Evolutionary conservation across 2,797 vertebrate genomes (phyloP), one percentile per base, ranked within the genome.

Genomic region (Sarcoramphus papa): DNA sequence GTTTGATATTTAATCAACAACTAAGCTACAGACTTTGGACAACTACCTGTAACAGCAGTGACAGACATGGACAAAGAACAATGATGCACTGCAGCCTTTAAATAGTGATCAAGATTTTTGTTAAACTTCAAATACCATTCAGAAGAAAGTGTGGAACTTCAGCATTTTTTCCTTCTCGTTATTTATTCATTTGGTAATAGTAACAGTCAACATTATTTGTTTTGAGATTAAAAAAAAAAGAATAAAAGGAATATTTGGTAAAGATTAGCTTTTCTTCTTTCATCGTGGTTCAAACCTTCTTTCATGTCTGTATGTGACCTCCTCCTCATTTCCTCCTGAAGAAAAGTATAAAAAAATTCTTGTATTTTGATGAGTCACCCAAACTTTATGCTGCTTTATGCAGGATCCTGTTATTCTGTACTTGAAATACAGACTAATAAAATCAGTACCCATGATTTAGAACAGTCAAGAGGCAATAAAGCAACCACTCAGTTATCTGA

Each of bases 41-140:
- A 1, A 45, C 37, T 51, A 89, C 50, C 37, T 75, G 0, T 27
- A 89, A 86, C 50, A 92, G 20, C 63, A 93, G 41, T 21, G 57
- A 73, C 35, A 90, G 70, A 30, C 62, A 57, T 1, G 23, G 27
- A 86, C 54, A 90, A 88, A 87, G 92, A 92, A 93, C 83, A 88
- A n/a, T 33, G 31, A 95, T 69, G 70, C 3, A 3, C 69, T 64
- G 89, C 33, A 87, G 56, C 40, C 45, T 83, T 85, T 85, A 85
- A 85, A 92, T 0, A 59, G 70, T 51, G 93, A 95, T 90, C 67
- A 78, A 85, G 63, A 69, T 43, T 81, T 88, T 21, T 85, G 92
- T 92, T 93, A 96, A 96, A 86, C 54, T 95, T 95, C 92, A 96
- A 90, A 88, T 64, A 86, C 12, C 31, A 60, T 50, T 75, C 13